Evolutionary conservation across 2,797 vertebrate species (phyloP), one percentile per base, ranked within the genome.

Genomic region (Darevskia mixta): DNA sequence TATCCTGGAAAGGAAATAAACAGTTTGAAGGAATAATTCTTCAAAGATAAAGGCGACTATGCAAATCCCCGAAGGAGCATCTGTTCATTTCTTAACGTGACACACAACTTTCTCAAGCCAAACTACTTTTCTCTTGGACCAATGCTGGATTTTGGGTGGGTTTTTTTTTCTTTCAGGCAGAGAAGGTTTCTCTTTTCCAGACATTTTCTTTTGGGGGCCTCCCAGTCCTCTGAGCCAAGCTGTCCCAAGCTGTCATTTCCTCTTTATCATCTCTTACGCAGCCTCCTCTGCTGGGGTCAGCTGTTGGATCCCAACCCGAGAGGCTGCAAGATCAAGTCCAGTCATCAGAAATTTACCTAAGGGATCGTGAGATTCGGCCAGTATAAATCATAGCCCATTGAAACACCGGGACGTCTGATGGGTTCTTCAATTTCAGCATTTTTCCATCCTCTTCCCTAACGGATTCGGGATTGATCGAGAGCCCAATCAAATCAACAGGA

Each of bases 401-500:
- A 77, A 87, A 87, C 73, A 32, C 85, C 85, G 9, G 3, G 85
- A 71, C 1, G 45, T 73, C 77, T 45, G 76, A 83, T 76, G 90
- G 15, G 43, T 0, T 0, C n/a, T 87, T 85, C 83, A 82, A 83
- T 77, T 90, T 67, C 73, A 80, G 49, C 73, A 11, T 87, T 90
- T 55, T 87, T 82, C 91, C 83, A 27, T 89, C 83, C 72, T 6
- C 4, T 61, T 64, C 18, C 86, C 88, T 55, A 13, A 83, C 15
- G 87, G 41, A 80, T 87, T 80, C 2, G 0, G 82, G 77, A 55
- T 75, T 8, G 66, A 93, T 93, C 71, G 86, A 87, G 87, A 91
- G 79, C 71, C 86, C 87, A 83, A 45, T 71, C 58, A 88, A 90
- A 83, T 71, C 86, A 92, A 91, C 8, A 64, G 85, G 84, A 92